Conservation (phyloP, 2,113 vertebrate genomes). For the Probosciger aterrimus region DNA sequence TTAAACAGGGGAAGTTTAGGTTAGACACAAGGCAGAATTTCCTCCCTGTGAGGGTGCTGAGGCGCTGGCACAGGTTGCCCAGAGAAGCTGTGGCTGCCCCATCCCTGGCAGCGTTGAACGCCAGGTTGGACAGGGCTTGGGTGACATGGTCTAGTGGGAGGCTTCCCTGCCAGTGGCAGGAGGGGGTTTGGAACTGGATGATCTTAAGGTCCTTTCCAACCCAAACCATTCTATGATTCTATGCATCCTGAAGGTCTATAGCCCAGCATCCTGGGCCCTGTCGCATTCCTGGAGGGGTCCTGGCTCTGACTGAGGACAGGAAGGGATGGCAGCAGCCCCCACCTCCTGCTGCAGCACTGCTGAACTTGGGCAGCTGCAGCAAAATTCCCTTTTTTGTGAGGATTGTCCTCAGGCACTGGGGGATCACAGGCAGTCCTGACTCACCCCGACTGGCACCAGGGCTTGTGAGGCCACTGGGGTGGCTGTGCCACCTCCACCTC, state of each 20-base stretch:
- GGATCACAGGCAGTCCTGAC: rapidly evolving
- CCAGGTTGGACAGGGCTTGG: not conserved
- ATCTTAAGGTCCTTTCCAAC: not conserved
- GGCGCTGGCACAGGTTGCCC: not conserved
- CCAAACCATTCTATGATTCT: not conserved
- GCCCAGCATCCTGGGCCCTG: too few species aligned
- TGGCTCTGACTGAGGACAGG: not conserved
- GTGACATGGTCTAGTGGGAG: not conserved
- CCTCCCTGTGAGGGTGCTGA: not conserved
- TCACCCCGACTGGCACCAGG: not conserved
- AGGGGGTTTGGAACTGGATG: not conserved
- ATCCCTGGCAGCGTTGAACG: not conserved
- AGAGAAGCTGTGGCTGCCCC: not conserved
- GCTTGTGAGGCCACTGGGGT: rapidly evolving
- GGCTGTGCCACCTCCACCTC: not conserved
- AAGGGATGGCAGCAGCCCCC: not conserved
- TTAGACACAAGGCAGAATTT: not conserved
- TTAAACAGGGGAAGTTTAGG: not conserved
- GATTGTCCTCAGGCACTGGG: not conserved
- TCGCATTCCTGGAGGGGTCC: not conserved
- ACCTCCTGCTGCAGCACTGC: not conserved
- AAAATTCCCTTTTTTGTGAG: not conserved
- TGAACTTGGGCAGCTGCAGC: not conserved
- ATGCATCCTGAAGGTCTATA: too few species aligned
- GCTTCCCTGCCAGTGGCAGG: not conserved